Conservation (phyloP, 2,113 vertebrate species). For the Syngnathus typhle region DNA sequence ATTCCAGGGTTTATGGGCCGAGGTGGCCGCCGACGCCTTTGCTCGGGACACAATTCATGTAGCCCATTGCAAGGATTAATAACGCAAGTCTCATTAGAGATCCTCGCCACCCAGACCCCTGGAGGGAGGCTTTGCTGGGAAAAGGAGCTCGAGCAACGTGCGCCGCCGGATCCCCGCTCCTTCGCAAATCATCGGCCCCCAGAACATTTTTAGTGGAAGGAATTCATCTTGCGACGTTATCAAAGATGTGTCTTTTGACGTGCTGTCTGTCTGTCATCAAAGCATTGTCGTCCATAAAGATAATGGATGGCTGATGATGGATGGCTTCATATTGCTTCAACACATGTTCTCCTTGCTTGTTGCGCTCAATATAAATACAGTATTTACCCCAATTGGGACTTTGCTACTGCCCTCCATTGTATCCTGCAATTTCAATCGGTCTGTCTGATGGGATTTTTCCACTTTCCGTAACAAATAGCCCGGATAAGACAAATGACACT, state of each 20-base stretch:
- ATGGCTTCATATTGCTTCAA: conserved; percentile 57
- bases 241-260: conserved; percentile 49
- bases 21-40: conserved; percentile 64
- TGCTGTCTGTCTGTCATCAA: conserved; percentile 9
- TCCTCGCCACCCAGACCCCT: conserved; percentile 59
- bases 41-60: conserved; percentile 64
- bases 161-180: conserved; percentile 41
- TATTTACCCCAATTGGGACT: no score
- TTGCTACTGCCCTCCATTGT: fast-evolving
- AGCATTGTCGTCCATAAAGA: conserved; percentile 63
- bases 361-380: not conserved
- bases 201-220: conserved; percentile 68
- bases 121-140: conserved; percentile 65
- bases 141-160: conserved; percentile 54
- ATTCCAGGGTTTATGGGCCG: conserved; percentile 69
- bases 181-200: conserved; percentile 65
- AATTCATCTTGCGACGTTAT: conserved; percentile 67
- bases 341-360: conserved; percentile 27
- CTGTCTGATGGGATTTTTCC: no score
- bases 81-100: conserved; percentile 71
- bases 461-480: no score
- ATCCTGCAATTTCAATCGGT: no score
- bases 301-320: conserved; percentile 47
- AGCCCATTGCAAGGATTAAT: conserved; percentile 71
- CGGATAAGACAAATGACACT: no score